Conservation (phyloP, 2,113 vertebrate genomes). For the Orientallactaga bullata region DNA sequence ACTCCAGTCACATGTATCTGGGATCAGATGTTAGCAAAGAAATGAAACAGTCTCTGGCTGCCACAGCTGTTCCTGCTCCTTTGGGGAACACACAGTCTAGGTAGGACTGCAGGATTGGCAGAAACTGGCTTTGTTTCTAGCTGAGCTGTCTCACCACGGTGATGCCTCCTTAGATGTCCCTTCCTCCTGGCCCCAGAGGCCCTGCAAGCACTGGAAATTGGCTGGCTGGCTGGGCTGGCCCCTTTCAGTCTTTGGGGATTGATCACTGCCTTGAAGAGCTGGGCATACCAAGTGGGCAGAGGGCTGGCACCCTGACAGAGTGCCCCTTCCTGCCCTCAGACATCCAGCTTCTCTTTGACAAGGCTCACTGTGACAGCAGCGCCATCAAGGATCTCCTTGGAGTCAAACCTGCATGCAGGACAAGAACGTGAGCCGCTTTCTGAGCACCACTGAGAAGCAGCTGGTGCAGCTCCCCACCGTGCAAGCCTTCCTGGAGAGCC, state of each 20-base stretch:
- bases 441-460: conserved; percentile 90
- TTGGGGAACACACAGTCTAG: background rate
- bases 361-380: conserved; percentile 87
- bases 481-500: conserved; percentile 87
- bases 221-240: background rate
- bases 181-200: accelerated
- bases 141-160: background rate
- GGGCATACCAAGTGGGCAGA: accelerated
- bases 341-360: conserved; percentile 74
- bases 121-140: background rate
- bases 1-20: no score
- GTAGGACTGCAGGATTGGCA: no score
- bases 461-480: conserved; percentile 89
- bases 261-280: background rate
- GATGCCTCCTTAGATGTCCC: no score
- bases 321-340: background rate
- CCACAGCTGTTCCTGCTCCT: no score
- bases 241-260: background rate
- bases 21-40: no score
- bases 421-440: conserved; percentile 88
- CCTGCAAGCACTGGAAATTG: no score
- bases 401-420: conserved; percentile 87
- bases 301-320: background rate
- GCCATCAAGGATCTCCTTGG: conserved; percentile 88
- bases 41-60: no score